Evolutionary conservation across 2,888 invertebrate species (phyloP).

Genomic region (Spilosoma lubricipeda): DNA sequence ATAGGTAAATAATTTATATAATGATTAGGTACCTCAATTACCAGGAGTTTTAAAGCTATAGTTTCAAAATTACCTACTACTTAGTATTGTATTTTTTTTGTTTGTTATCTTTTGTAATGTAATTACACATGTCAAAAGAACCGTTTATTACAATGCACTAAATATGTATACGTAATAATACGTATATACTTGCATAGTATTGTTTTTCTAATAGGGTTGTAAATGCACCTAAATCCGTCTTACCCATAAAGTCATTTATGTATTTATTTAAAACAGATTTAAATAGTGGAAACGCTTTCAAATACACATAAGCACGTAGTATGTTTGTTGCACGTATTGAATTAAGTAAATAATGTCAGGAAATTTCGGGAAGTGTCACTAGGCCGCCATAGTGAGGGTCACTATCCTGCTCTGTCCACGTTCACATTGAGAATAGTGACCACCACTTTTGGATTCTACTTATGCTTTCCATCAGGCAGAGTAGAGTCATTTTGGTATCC

Average conservation of each 20-base stretch:
- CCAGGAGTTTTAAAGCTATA: background rate
- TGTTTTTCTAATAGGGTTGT: background rate
- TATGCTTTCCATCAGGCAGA: no score
- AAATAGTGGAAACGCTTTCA: background rate
- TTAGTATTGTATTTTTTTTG: background rate
- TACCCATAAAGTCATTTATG: background rate
- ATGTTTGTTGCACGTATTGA: background rate
- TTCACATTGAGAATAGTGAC: no score
- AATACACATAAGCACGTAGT: background rate
- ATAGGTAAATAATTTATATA: background rate
- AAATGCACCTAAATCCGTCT: background rate
- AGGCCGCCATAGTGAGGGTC: no score
- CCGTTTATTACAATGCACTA: background rate
- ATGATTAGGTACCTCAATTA: background rate
- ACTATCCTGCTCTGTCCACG: no score
- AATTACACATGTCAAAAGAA: background rate
- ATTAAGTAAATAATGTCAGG: background rate
- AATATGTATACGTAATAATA: no score
- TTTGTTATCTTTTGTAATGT: background rate
- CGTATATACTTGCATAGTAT: background rate
- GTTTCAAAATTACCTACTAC: no score
- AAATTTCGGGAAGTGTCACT: constrained; percentile 1
- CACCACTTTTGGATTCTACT: no score
- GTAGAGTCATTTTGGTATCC: no score
- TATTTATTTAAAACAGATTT: background rate